These are phyloP conservation scores for Ochropleura leucogaster DNA, from an alignment of 2,888 invertebrate genomes.

Conservation along the genomic window DNA sequence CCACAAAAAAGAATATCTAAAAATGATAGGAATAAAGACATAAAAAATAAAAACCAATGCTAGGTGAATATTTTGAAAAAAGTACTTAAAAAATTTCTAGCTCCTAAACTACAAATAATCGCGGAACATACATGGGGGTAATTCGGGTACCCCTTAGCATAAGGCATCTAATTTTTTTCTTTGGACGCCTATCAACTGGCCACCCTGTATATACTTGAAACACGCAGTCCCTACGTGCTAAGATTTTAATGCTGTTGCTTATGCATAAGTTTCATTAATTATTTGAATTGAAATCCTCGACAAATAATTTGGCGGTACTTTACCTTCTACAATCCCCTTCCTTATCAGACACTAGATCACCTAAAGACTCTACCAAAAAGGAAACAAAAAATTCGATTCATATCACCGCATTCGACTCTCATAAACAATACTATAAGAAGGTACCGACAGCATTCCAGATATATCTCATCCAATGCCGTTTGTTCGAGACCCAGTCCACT, in stretches of 20 bases:
- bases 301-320: neutral
- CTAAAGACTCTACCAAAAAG: neutral
- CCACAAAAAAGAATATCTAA: too few relatives aligned
- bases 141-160: too few relatives aligned
- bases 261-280: neutral
- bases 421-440: constrained; percentile 37
- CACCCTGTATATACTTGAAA: too few relatives aligned
- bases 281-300: neutral
- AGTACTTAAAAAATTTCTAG: too few relatives aligned
- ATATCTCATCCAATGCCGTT: constrained; percentile 56
- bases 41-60: too few relatives aligned
- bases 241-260: neutral
- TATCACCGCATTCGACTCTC: constrained; percentile 22
- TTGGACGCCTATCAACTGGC: too few relatives aligned
- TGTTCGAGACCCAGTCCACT: constrained; percentile 59
- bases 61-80: too few relatives aligned
- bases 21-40: too few relatives aligned
- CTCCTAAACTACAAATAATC: too few relatives aligned
- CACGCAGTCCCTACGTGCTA: neutral
- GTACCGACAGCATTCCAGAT: constrained; percentile 40
- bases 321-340: neutral
- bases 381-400: constrained; percentile 8
- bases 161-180: too few relatives aligned
- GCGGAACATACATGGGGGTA: too few relatives aligned
- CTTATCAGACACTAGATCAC: neutral